Percentiles rank a stretch among this genome's conserved stretches.
phyloP scores from a whole-genome alignment of 2,888 invertebrate species.

The Halocaridina rubra region DNA sequence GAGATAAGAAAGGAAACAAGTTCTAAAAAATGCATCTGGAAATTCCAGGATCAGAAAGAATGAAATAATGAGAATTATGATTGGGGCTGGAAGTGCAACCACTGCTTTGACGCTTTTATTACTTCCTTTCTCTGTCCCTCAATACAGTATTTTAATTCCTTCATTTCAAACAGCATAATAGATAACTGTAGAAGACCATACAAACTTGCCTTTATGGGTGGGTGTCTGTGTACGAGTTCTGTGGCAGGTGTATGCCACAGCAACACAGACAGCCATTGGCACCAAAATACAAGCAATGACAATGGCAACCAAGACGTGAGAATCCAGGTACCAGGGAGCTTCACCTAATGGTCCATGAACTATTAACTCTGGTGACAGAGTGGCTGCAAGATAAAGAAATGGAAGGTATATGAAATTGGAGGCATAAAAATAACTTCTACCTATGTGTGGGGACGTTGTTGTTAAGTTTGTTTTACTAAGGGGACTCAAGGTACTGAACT shows the following conservation, averaged over 20 bases:
- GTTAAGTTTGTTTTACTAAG: too few species aligned
- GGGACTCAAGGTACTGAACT: too few species aligned
- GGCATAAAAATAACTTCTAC: not conserved
- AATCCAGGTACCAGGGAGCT: conserved; percentile 39
- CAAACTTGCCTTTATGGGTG: conserved; percentile 27
- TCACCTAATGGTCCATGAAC: conserved; percentile 32
- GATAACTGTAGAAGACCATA: not conserved
- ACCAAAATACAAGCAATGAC: conserved; percentile 45
- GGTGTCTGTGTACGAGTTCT: conserved; percentile 28
- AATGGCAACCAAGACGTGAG: conserved; percentile 47
- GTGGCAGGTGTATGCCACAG: conserved; percentile 41
- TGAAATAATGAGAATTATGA: too few species aligned
- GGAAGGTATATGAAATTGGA: not conserved
- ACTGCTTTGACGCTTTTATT: too few species aligned
- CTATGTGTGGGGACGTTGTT: too few species aligned
- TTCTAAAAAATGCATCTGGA: too few species aligned
- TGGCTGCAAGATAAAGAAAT: conserved; percentile 28
- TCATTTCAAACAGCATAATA: not conserved
- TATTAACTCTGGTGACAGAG: conserved; percentile 61
- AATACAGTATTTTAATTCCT: not conserved
- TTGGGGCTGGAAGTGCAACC: too few species aligned
- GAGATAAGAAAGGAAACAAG: not conserved
- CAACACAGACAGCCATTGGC: conserved; percentile 29
- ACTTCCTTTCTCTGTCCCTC: too few species aligned
- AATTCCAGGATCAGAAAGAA: too few species aligned